Conservation (phyloP, 2,797 vertebrate genomes). For the Rhinatrema bivittatum region DNA sequence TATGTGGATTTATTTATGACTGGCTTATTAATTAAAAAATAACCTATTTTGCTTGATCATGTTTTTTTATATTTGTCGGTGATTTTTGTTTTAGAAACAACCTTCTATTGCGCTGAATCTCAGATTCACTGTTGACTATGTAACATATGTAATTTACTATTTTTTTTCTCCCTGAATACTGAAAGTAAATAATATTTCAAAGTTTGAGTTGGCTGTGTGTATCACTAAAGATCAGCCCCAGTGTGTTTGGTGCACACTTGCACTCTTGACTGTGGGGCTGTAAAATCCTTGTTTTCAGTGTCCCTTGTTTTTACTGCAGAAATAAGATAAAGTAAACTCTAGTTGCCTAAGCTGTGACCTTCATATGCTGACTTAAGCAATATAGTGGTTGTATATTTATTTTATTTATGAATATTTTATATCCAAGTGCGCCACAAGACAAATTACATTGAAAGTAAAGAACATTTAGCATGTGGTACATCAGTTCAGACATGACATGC, state of each 20-base stretch:
- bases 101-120: slow-evolving; percentile 6
- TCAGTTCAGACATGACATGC: too few species aligned
- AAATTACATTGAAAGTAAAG: too few species aligned
- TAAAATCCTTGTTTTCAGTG: too few species aligned
- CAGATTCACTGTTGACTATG: slow-evolving; percentile 14
- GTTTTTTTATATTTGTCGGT: slow-evolving; percentile 39
- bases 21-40: slow-evolving; percentile 89
- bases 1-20: slow-evolving; percentile 96
- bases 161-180: slow-evolving; percentile 17
- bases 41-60: slow-evolving; percentile 64
- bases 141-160: slow-evolving; percentile 15
- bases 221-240: slow-evolving; percentile 1
- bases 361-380: too few species aligned
- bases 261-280: too few species aligned
- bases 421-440: too few species aligned
- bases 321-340: too few species aligned
- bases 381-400: too few species aligned
- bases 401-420: too few species aligned
- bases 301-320: too few species aligned
- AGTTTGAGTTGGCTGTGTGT: slow-evolving; percentile 5
- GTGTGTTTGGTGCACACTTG: not conserved
- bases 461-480: too few species aligned
- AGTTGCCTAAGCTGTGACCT: too few species aligned
- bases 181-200: slow-evolving; percentile 9
- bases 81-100: slow-evolving; percentile 19